These are phyloP conservation scores for Cerastoderma edule DNA, from an alignment of 2,888 invertebrate genomes.

Conservation along the genomic window DNA sequence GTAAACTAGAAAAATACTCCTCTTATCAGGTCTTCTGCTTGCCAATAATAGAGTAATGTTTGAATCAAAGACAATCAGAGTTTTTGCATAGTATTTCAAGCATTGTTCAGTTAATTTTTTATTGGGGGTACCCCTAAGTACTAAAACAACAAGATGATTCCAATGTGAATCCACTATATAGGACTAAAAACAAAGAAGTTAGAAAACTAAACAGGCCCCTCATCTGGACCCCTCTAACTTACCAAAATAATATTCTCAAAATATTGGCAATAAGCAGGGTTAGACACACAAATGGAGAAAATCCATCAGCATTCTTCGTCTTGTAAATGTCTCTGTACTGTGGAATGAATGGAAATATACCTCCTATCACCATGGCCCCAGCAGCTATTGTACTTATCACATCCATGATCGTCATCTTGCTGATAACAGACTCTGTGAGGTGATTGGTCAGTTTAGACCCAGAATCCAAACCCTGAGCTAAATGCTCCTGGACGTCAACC, in stretches of 20 bases:
- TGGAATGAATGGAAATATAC: slow-evolving; percentile 97
- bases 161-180: too few relatives aligned
- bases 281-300: slow-evolving; percentile 98
- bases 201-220: too few relatives aligned
- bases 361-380: slow-evolving; percentile 95
- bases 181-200: too few relatives aligned
- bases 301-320: slow-evolving; percentile 97
- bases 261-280: slow-evolving; percentile 98
- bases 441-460: slow-evolving; percentile 2
- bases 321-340: slow-evolving; percentile 96
- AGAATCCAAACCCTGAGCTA: slow-evolving; percentile 39
- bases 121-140: too few relatives aligned
- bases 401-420: slow-evolving; percentile 62
- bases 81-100: too few relatives aligned
- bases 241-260: slow-evolving; percentile 99
- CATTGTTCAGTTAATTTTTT: too few relatives aligned
- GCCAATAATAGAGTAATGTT: too few relatives aligned
- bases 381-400: slow-evolving; percentile 72
- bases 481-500: slow-evolving; percentile 47
- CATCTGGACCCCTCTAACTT: slow-evolving; percentile 82
- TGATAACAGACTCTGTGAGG: slow-evolving; percentile 7
- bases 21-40: too few relatives aligned
- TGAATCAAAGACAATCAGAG: too few relatives aligned
- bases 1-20: too few relatives aligned
- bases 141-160: too few relatives aligned